Conservation (phyloP, 2,797 vertebrate species). For the Babyrousa celebensis region DNA sequence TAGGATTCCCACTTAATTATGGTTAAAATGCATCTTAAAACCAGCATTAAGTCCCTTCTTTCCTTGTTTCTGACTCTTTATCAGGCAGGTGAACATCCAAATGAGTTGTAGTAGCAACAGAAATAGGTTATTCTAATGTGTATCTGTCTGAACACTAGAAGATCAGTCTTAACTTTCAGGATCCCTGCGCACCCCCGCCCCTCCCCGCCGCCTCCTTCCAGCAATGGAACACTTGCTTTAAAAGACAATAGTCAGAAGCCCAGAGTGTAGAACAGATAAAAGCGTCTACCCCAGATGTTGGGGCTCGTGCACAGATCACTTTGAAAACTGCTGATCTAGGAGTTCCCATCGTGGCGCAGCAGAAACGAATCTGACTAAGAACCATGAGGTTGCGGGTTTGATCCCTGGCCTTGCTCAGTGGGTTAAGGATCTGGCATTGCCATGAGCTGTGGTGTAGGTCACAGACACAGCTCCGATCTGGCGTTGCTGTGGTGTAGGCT, state of each 20-base stretch:
- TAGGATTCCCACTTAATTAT: constrained; percentile 68
- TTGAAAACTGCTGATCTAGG: background rate
- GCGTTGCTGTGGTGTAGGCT: too few species aligned
- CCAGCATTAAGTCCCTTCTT: background rate
- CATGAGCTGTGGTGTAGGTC: too few species aligned
- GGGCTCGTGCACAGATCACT: background rate
- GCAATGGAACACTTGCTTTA: background rate
- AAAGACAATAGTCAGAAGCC: background rate
- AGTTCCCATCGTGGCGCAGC: too few species aligned
- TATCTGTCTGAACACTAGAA: background rate
- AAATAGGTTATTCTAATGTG: background rate
- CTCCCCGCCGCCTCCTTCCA: background rate
- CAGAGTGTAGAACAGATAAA: background rate
- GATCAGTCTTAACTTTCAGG: background rate
- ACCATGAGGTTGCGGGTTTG: too few species aligned
- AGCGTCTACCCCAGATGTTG: background rate
- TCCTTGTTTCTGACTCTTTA: background rate
- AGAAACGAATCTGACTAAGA: too few species aligned
- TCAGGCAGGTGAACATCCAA: background rate
- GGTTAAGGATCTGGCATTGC: too few species aligned
- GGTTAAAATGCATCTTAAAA: constrained; percentile 83
- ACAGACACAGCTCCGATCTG: too few species aligned
- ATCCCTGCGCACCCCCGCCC: too few species aligned
- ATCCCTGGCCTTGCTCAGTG: too few species aligned
- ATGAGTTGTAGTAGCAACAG: background rate